Conservation (phyloP, 2,113 vertebrate species). For the Lichenostomus cassidix region DNA sequence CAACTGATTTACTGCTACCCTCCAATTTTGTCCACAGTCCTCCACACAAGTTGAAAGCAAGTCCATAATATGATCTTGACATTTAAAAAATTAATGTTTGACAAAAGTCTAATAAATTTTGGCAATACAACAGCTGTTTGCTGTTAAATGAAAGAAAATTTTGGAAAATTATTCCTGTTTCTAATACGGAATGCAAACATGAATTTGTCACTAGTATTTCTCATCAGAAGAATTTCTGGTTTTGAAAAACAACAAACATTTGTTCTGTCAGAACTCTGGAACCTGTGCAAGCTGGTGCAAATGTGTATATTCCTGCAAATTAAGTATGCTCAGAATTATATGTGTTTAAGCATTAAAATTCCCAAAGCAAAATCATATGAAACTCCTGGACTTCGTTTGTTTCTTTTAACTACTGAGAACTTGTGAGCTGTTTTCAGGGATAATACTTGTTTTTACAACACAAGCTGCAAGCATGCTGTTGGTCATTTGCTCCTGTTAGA, state of each 20-base stretch:
- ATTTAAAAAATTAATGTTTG: neutral
- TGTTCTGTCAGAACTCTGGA: neutral
- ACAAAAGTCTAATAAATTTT: neutral
- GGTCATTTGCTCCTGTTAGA: neutral
- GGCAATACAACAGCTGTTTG: neutral
- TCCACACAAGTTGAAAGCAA: neutral
- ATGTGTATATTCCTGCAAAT: neutral
- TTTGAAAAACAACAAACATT: neutral
- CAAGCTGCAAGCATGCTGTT: neutral
- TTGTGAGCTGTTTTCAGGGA: neutral
- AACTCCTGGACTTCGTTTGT: fast-evolving
- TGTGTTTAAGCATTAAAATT: neutral
- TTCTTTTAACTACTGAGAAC: neutral
- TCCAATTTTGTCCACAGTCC: neutral
- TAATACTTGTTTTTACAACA: neutral
- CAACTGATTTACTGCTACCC: neutral
- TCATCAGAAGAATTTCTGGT: neutral
- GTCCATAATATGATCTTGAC: neutral
- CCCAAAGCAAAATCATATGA: neutral
- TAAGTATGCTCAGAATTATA: neutral
- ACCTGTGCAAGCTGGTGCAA: neutral
- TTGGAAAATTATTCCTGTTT: neutral
- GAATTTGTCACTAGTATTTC: neutral
- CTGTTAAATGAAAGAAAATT: neutral
- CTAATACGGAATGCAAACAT: neutral